These are phyloP conservation scores for Isurus oxyrinchus DNA, from an alignment of 2,113 vertebrate species.

Conservation along the genomic window DNA sequence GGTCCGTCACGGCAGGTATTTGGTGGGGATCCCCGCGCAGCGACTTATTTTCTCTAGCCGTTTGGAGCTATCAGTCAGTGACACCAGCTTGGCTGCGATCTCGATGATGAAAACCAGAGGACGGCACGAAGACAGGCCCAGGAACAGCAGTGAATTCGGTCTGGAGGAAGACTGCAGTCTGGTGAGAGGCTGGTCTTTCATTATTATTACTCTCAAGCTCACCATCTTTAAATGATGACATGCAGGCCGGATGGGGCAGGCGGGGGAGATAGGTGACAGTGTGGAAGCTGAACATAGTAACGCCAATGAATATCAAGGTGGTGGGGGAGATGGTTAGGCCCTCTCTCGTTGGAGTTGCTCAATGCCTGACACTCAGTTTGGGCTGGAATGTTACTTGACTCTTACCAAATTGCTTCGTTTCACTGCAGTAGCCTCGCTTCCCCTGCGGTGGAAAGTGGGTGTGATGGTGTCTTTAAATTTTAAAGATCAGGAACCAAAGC, in stretches of 20 bases:
- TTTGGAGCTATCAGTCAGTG: not conserved
- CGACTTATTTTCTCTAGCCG: not conserved
- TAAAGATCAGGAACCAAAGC: not conserved
- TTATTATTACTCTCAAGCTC: not conserved
- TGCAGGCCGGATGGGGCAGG: too few species aligned
- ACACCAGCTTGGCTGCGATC: not conserved
- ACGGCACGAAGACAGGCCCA: not conserved
- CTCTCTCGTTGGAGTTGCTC: not conserved
- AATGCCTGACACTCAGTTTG: not conserved
- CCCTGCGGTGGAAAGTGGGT: too few species aligned
- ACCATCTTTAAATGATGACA: not conserved
- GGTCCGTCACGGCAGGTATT: not conserved
- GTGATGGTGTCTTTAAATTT: not conserved
- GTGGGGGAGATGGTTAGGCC: not conserved
- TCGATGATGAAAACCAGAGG: not conserved
- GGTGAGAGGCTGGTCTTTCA: not conserved
- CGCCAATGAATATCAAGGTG: not conserved
- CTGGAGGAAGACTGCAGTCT: not conserved
- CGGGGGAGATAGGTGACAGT: not conserved
- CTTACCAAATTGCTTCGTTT: not conserved
- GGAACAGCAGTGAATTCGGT: not conserved
- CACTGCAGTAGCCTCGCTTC: not conserved
- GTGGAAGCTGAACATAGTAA: not conserved
- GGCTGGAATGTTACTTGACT: not conserved
- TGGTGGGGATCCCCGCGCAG: not conserved